These are phyloP conservation scores for Rotaria sp. DNA, from an alignment of 2,888 invertebrate genomes.

Conservation along the genomic window DNA sequence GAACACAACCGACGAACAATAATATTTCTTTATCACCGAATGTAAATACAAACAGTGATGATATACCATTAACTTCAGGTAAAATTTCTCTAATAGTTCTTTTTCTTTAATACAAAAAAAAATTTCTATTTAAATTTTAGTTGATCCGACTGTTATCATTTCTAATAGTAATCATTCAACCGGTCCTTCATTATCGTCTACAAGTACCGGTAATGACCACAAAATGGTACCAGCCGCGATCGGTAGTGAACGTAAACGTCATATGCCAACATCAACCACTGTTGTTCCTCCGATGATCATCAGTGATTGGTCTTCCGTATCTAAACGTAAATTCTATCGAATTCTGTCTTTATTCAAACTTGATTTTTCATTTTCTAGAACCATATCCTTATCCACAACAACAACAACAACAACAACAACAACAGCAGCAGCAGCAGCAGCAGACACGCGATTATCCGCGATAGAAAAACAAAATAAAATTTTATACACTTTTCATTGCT, in stretches of 20 bases:
- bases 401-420: neutral
- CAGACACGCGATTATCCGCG: neutral
- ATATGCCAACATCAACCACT: neutral
- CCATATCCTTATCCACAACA: neutral
- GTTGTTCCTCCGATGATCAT: neutral
- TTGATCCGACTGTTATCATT: conserved; percentile 9
- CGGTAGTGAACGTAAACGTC: conserved; percentile 21
- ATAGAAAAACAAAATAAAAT: neutral
- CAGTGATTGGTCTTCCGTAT: conserved; percentile 16
- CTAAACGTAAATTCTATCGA: neutral
- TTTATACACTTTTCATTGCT: conserved; percentile 16
- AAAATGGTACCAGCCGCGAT: conserved; percentile 21
- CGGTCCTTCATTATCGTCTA: conserved; percentile 1
- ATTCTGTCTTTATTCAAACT: neutral
- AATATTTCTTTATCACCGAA: neutral
- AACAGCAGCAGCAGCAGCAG: neutral
- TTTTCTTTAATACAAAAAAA: neutral
- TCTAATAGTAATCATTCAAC: conserved; percentile 17
- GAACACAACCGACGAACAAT: neutral
- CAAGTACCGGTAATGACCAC: neutral
- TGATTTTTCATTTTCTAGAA: neutral
- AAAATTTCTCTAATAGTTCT: neutral
- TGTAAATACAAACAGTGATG: conserved; percentile 22
- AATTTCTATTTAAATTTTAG: neutral
- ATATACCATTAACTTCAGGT: neutral